Conservation (phyloP, 2,113 vertebrate genomes). For the Pavo muticus region DNA sequence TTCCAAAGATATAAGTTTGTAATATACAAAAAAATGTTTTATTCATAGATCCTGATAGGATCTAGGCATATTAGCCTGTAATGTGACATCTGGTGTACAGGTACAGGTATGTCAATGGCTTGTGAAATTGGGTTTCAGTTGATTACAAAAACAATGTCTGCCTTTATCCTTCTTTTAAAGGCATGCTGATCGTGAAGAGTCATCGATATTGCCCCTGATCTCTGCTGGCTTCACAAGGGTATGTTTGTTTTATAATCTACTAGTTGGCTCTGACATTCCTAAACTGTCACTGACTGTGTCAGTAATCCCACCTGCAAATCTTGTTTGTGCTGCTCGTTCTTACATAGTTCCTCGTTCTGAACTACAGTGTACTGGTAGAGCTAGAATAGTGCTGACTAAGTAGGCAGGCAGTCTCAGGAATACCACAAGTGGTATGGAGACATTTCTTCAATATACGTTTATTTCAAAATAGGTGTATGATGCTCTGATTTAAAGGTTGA, state of each 20-base stretch:
- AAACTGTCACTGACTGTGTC: neutral
- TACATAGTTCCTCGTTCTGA: neutral
- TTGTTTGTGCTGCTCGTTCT: neutral
- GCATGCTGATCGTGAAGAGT: constrained; percentile 90
- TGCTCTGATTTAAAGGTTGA: neutral
- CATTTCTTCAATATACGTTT: neutral
- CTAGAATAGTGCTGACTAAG: neutral
- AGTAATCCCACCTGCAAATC: neutral
- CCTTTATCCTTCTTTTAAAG: constrained; percentile 75
- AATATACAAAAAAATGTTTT: neutral
- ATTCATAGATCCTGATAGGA: neutral
- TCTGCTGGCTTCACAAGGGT: constrained; percentile 97
- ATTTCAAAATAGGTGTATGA: neutral
- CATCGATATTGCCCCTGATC: constrained; percentile 92
- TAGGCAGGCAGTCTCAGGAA: neutral
- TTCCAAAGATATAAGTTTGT: neutral
- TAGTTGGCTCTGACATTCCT: neutral
- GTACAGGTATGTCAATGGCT: neutral
- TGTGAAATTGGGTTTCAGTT: neutral
- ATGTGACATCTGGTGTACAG: neutral
- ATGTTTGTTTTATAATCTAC: constrained; percentile 26
- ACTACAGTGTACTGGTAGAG: neutral
- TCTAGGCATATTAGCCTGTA: neutral
- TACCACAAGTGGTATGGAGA: neutral
- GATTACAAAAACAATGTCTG: neutral